A percentile compares a stretch with the other conserved stretches of the same genome.
These are phyloP conservation scores for Lacanobia oleracea DNA, from an alignment of 2,888 invertebrate species.

Conservation along the genomic window DNA sequence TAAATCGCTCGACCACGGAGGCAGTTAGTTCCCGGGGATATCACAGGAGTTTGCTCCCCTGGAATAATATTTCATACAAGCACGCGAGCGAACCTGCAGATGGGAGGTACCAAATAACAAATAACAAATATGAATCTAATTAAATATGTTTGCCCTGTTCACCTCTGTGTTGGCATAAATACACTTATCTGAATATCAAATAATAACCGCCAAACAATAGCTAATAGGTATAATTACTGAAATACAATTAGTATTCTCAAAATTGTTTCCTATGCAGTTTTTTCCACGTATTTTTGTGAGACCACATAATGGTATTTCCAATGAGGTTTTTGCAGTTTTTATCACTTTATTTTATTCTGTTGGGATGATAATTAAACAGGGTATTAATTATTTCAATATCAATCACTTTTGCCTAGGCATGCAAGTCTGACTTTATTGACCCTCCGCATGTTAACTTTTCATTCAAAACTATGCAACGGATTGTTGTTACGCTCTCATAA, in stretches of 20 bases:
- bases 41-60: no score
- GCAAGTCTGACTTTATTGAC: no score
- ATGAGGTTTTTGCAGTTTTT: constrained; percentile 24
- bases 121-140: constrained; percentile 13
- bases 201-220: constrained; percentile 53
- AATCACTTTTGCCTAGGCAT: background rate
- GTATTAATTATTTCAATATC: background rate
- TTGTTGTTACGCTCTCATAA: background rate
- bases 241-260: constrained; percentile 42
- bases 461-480: background rate
- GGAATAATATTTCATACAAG: no score
- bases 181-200: constrained; percentile 41
- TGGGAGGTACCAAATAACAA: background rate
- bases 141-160: constrained; percentile 33
- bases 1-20: no score
- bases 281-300: constrained; percentile 40
- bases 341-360: background rate
- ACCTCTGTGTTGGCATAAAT: constrained; percentile 24
- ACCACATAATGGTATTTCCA: constrained; percentile 3
- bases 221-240: constrained; percentile 50
- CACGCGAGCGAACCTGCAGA: no score
- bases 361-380: background rate
- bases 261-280: constrained; percentile 37
- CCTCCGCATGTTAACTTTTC: background rate
- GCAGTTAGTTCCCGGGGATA: no score